Base-by-base conservation (phyloP, 2,113 vertebrate genomes). In the Acinonyx jubatus region DNA sequence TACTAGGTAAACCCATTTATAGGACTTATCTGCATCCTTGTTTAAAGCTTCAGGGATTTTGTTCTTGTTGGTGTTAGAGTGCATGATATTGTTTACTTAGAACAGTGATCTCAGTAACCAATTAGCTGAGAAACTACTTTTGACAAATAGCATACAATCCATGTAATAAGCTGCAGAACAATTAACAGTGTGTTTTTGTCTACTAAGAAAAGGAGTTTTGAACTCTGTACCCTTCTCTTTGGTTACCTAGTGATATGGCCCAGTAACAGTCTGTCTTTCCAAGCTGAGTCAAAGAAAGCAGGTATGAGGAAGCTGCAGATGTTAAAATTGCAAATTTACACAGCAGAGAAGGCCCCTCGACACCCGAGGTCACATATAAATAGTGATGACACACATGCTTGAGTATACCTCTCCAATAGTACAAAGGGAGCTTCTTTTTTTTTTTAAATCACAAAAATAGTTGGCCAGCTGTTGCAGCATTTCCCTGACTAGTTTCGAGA, bases 371-470 rank as follows among this genome's bases (percentile, higher is more conserved):
- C 27, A 19, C 69, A 15, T 98, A 98, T 98, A 98, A 98, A 99
- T 98, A 99, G 98, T 89, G 91, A 97, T 74, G 97, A 87, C 85
- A 98, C 80, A 96, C 93, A 98, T 97, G 57, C 95, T 98, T 98
- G 29, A 97, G 97, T 92, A 78, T 91, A 96, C 98, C 98, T 98
- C 97, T 98, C 97, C 95, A 92, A 84, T 74, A 97, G 83, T 48
- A 95, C 89, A 96, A 98, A 98, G 78, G 36, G 76, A 96, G 33
- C 66, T 89, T 76, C 73, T 97, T 98, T 98, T 61, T 23, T 57
- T 57, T 98, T 50, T 91, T 8, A 38, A 92, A 79, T 80, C 19
- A 85, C 55, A 87, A 78, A 98, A 98, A 97, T 81, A 97, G 65
- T 91, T 86, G 69, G 80, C 95, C 98, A 98, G 98, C 98, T 98